Conservation (phyloP, 2,888 invertebrate genomes). For the Allolobophora icterica region DNA sequence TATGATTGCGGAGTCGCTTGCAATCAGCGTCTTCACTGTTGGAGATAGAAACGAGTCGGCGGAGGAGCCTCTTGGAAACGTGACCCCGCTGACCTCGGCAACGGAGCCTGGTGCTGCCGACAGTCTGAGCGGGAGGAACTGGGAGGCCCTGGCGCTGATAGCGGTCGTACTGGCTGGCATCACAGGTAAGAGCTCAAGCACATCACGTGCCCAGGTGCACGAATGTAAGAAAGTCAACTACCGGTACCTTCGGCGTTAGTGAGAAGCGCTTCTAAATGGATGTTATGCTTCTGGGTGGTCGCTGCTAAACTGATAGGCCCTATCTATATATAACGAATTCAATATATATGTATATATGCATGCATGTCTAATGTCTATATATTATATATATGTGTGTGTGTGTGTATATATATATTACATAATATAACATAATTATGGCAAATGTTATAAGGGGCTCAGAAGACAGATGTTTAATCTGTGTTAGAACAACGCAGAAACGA, state of each 20-base stretch:
- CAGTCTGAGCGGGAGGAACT: neutral
- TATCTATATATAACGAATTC: too few species aligned
- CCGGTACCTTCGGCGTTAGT: neutral
- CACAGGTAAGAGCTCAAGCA: neutral
- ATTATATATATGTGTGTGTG: too few species aligned
- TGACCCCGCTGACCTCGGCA: neutral
- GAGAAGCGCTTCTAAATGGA: neutral
- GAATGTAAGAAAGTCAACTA: neutral
- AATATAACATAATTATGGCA: too few species aligned
- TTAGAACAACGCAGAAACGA: too few species aligned
- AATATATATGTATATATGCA: too few species aligned
- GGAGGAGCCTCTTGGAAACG: neutral
- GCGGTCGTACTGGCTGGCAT: neutral
- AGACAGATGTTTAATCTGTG: too few species aligned
- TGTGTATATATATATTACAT: too few species aligned
- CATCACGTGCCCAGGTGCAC: neutral
- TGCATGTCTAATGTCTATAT: neutral
- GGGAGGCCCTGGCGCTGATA: neutral
- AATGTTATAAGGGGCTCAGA: too few species aligned
- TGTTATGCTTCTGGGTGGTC: neutral
- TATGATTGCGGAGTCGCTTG: neutral
- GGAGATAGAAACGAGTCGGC: slow-evolving; percentile 6
- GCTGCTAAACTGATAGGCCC: too few species aligned
- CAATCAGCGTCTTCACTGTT: neutral
- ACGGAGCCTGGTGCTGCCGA: slow-evolving; percentile 5